These are phyloP conservation scores for Himalopsyche anomala DNA, from an alignment of 2,888 invertebrate genomes.

Conservation along the genomic window DNA sequence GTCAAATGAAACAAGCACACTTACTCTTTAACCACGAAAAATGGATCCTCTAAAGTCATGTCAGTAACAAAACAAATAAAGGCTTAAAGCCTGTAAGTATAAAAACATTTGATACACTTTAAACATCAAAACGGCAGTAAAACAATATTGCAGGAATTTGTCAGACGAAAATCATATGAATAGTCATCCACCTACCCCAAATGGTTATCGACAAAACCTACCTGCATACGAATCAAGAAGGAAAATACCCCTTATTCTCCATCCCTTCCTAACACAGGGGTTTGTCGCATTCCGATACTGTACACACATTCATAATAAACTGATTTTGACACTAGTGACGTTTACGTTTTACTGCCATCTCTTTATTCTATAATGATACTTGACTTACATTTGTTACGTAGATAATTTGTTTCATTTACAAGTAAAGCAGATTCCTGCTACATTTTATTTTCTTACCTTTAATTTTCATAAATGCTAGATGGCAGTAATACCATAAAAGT, in stretches of 20 bases:
- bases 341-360: slow-evolving; percentile 37
- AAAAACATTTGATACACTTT: slow-evolving; percentile 59
- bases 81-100: slow-evolving; percentile 54
- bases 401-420: not conserved
- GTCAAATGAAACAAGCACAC: slow-evolving; percentile 70
- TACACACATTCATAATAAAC: slow-evolving; percentile 24
- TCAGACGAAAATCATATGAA: slow-evolving; percentile 32
- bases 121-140: slow-evolving; percentile 54
- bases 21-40: slow-evolving; percentile 99
- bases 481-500: not conserved
- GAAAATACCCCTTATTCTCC: slow-evolving; percentile 68
- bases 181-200: slow-evolving; percentile 55
- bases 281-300: slow-evolving; percentile 49
- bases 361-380: not conserved
- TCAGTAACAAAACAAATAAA: slow-evolving; percentile 76
- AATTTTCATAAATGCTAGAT: not conserved
- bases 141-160: slow-evolving; percentile 36
- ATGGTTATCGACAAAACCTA: slow-evolving; percentile 62
- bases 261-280: slow-evolving; percentile 72
- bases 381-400: not conserved
- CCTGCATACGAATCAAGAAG: slow-evolving; percentile 60
- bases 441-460: not conserved
- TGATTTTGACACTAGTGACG: slow-evolving; percentile 32
- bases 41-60: slow-evolving; percentile 99
- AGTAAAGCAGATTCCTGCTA: slow-evolving; percentile 8